Conservation (phyloP, 2,888 invertebrate species). For the Mesorhabditis belari region DNA sequence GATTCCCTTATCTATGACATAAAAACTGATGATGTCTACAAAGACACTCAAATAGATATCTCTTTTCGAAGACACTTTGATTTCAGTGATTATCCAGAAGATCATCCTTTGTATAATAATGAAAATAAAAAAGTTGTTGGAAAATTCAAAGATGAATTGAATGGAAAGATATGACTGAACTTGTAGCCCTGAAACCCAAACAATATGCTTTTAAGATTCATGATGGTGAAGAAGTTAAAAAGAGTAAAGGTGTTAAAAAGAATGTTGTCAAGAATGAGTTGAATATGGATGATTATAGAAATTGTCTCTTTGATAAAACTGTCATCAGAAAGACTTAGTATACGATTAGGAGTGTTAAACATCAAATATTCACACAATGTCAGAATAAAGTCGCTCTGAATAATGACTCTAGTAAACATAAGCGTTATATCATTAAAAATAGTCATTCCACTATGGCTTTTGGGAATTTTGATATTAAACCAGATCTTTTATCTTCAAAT, state of each 20-base stretch:
- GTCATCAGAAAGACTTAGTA: slow-evolving; percentile 13
- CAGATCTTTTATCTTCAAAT: too few species aligned
- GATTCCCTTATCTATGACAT: slow-evolving; percentile 42
- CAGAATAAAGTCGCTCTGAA: slow-evolving; percentile 14
- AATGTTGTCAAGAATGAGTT: too few species aligned
- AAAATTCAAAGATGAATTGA: slow-evolving; percentile 49
- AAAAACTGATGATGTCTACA: slow-evolving; percentile 52
- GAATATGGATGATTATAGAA: slow-evolving; percentile 7
- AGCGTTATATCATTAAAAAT: slow-evolving; percentile 8
- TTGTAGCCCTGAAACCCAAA: slow-evolving; percentile 34
- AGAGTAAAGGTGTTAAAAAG: slow-evolving; percentile 8
- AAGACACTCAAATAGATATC: slow-evolving; percentile 38
- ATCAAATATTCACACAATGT: slow-evolving; percentile 12
- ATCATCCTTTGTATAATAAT: slow-evolving; percentile 24
- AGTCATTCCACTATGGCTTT: slow-evolving; percentile 13
- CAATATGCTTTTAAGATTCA: slow-evolving; percentile 25
- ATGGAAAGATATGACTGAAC: slow-evolving; percentile 35
- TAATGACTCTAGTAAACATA: slow-evolving; percentile 6
- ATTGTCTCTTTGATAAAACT: slow-evolving; percentile 13
- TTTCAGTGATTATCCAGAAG: slow-evolving; percentile 39
- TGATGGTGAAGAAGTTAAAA: slow-evolving; percentile 6
- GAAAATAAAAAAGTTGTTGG: slow-evolving; percentile 47
- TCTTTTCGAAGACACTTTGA: slow-evolving; percentile 26
- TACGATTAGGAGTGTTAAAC: slow-evolving; percentile 15
- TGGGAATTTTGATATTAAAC: too few species aligned